Percentiles rank a stretch among this genome's conserved stretches.
phyloP scores from a whole-genome alignment of 2,888 invertebrate species.

The Euphydryas editha region DNA sequence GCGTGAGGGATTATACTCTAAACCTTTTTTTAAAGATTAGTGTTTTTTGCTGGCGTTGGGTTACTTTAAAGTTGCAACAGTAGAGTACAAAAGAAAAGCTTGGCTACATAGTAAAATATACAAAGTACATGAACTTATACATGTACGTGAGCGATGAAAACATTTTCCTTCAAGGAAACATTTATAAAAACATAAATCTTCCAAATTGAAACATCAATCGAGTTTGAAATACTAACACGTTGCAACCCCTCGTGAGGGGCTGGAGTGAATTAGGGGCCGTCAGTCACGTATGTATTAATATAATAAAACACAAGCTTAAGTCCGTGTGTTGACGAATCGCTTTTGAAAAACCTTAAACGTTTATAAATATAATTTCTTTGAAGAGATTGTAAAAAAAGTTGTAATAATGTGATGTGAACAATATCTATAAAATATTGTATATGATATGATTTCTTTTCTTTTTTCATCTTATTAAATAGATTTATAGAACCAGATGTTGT shows the following conservation, averaged over 20 bases:
- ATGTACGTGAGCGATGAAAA: background rate
- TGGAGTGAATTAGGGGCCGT: conserved; percentile 59
- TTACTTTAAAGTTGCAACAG: too few relatives aligned
- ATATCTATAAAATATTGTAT: too few relatives aligned
- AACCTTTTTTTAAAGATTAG: too few relatives aligned
- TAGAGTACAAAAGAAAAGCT: background rate
- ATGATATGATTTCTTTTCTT: too few relatives aligned
- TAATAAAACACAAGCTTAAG: conserved; percentile 32
- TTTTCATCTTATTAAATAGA: too few relatives aligned
- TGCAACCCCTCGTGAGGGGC: conserved; percentile 32
- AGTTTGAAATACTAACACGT: conserved; percentile 29
- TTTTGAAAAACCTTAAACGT: background rate
- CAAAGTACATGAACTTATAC: background rate
- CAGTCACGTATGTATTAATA: conserved; percentile 52
- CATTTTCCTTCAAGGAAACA: conserved; percentile 9
- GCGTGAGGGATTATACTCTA: too few relatives aligned
- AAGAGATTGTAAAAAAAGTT: too few relatives aligned
- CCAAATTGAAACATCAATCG: conserved; percentile 34
- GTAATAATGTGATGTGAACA: too few relatives aligned
- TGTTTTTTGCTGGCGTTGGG: too few relatives aligned
- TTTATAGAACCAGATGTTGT: too few relatives aligned
- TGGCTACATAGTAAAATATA: background rate
- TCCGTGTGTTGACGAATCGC: conserved; percentile 5
- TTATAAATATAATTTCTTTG: background rate
- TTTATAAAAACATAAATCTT: conserved; percentile 28